Evolutionary conservation across 2,888 invertebrate species (phyloP), one percentile per base, ranked within the genome.

Genomic region (Athetis lepigone): DNA sequence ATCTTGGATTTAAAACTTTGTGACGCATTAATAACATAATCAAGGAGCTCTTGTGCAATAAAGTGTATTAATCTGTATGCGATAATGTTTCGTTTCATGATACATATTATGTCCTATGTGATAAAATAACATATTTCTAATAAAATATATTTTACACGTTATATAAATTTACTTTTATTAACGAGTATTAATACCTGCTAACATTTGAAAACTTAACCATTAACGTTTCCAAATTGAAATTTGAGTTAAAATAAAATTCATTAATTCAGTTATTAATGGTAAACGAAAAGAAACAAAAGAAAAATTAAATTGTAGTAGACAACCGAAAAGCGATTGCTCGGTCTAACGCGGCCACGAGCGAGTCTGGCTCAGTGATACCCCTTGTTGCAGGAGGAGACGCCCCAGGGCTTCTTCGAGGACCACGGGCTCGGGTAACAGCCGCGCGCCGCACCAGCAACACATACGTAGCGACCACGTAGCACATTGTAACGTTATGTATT

Each of bases 361-460:
- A 86, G 87, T 82, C 87, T 91, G 90, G 94, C 94, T 94, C 94
- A 94, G 94, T 94, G 94, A 91, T 91, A 81, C 88, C 90, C 94
- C 95, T 95, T 96, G 95, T 98, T 98, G 89, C 96, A 99, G 99
- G 99, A 99, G 96, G 99, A 99, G 96, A 99, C 99, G 61, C 99
- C 99, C 58, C 99, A 99, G 95, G 99, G 99, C 85, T 99, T 99
- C 96, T 99, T 99, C 95, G 99, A 99, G 93, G 99, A 99, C 95
- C 99, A 99, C 93, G 99, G 99, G 78, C 97, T 99, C 84, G 99
- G 99, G 85, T 99, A 97, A 96, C 52, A 39, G 51, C 64, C 16
- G 33, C 37, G 40, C 54, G 18, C 27, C 70, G 49, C 47, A 54
- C 23, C 71, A 18, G 60, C 75, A 59, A 61, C 64, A 23, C 68